A percentile compares a stretch with the other conserved stretches of the same genome.
Conservation (phyloP, 2,113 vertebrate genomes). For the Bubo blakistoni region DNA sequence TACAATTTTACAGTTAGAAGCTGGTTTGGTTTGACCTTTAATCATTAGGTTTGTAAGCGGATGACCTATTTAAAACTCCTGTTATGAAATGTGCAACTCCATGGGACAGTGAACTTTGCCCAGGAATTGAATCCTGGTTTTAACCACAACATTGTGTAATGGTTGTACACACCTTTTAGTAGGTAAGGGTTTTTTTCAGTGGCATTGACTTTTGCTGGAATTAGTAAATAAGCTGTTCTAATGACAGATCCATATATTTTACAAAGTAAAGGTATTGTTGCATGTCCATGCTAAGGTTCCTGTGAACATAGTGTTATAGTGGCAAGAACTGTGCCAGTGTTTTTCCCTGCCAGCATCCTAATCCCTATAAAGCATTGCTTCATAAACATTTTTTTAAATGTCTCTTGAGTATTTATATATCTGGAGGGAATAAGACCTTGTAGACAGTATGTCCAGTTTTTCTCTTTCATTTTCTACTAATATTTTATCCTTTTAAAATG, state of each 20-base stretch:
- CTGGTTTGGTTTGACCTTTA: conserved; percentile 39
- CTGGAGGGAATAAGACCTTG: neutral
- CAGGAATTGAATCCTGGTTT: conserved; percentile 51
- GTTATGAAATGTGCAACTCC: conserved; percentile 51
- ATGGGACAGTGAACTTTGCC: conserved; percentile 65
- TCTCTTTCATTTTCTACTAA: neutral
- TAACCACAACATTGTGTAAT: conserved; percentile 64
- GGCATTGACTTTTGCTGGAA: conserved; percentile 26
- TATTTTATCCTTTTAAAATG: neutral
- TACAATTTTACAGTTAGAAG: neutral
- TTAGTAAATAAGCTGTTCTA: conserved; percentile 37
- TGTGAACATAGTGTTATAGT: neutral
- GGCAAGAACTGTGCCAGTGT: neutral
- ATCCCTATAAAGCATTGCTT: conserved; percentile 44
- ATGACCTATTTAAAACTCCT: conserved; percentile 59
- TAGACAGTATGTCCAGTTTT: neutral
- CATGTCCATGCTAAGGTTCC: neutral
- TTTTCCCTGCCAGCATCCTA: conserved; percentile 14
- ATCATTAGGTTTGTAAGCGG: conserved; percentile 4
- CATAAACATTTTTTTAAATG: neutral
- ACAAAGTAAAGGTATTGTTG: conserved; percentile 8
- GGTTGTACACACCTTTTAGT: conserved; percentile 44
- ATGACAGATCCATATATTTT: conserved; percentile 1
- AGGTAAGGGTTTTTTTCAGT: neutral
- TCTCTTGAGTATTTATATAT: conserved; percentile 20